Conservation (phyloP, 2,888 invertebrate species). For the Capitulum mitella region DNA sequence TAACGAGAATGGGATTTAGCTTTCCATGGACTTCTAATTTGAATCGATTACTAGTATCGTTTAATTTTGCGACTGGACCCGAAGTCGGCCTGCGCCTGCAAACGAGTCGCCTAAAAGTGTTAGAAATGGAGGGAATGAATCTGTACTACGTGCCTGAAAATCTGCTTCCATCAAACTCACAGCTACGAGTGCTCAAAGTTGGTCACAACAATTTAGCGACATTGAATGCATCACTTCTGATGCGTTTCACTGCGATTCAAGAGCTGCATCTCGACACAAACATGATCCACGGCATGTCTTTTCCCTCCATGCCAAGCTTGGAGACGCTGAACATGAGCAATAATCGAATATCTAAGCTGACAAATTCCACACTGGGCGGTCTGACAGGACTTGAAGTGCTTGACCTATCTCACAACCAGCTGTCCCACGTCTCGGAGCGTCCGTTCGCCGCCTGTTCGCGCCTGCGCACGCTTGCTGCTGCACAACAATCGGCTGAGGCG, state of each 20-base stretch:
- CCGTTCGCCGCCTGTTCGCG: background rate
- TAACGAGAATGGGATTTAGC: conserved; percentile 37
- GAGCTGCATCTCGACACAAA: conserved; percentile 38
- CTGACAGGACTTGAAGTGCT: conserved; percentile 37
- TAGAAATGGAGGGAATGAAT: conserved; percentile 37
- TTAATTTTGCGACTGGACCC: too few relatives aligned
- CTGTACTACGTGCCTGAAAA: conserved; percentile 37
- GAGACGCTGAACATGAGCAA: conserved; percentile 38
- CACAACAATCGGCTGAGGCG: conserved; percentile 36
- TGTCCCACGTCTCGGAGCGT: conserved; percentile 28
- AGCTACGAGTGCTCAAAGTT: conserved; percentile 33
- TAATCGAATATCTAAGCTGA: conserved; percentile 38
- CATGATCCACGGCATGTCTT: conserved; percentile 36
- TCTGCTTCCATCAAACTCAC: conserved; percentile 34
- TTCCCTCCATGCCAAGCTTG: conserved; percentile 34
- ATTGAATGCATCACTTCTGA: conserved; percentile 37
- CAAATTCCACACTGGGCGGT: conserved; percentile 38
- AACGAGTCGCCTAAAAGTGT: too few relatives aligned
- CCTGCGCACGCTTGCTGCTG: conserved; percentile 31
- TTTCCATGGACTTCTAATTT: conserved; percentile 37
- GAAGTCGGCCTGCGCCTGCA: too few relatives aligned
- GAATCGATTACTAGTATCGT: conserved; percentile 55
- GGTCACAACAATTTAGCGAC: conserved; percentile 36
- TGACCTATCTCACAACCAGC: conserved; percentile 39
- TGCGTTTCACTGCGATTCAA: conserved; percentile 35